phyloP scores from a whole-genome alignment of 2,888 invertebrate species.

The Drosophila paramelanica region DNA sequence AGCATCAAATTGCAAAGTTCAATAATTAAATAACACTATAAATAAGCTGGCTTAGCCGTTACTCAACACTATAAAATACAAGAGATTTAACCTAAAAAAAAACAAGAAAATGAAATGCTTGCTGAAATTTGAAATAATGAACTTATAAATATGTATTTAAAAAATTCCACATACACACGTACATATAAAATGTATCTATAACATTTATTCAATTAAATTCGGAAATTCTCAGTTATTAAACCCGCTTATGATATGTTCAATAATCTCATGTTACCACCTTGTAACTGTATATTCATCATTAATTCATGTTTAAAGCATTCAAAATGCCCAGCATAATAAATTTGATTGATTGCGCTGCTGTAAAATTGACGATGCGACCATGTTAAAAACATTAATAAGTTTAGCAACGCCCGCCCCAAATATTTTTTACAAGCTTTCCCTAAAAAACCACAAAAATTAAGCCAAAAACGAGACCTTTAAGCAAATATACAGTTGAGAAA shows the following conservation, averaged over 20 bases:
- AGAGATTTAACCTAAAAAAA: not conserved
- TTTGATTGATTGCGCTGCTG: slow-evolving; percentile 39
- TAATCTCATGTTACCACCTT: not conserved
- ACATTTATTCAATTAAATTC: not conserved
- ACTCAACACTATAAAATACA: not conserved
- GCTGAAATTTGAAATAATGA: too few relatives aligned
- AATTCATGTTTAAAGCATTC: slow-evolving; percentile 1
- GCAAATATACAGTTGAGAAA: slow-evolving; percentile 32
- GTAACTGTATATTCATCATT: not conserved
- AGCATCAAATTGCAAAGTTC: too few relatives aligned
- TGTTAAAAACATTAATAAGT: slow-evolving; percentile 47
- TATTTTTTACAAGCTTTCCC: slow-evolving; percentile 21
- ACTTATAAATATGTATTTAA: too few relatives aligned
- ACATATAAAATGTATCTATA: too few relatives aligned
- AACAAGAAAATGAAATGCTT: too few relatives aligned
- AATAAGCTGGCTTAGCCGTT: too few relatives aligned
- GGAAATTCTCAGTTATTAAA: not conserved
- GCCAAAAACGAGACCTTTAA: slow-evolving; percentile 1
- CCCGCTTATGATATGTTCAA: not conserved
- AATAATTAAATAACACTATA: too few relatives aligned
- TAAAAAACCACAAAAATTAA: slow-evolving; percentile 7
- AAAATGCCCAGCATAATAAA: slow-evolving; percentile 9
- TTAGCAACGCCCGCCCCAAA: slow-evolving; percentile 25
- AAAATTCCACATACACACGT: too few relatives aligned
- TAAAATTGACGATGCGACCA: slow-evolving; percentile 17